Evolutionary conservation across 2,888 invertebrate genomes (phyloP).

Genomic region (Drosophila tripunctata): DNA sequence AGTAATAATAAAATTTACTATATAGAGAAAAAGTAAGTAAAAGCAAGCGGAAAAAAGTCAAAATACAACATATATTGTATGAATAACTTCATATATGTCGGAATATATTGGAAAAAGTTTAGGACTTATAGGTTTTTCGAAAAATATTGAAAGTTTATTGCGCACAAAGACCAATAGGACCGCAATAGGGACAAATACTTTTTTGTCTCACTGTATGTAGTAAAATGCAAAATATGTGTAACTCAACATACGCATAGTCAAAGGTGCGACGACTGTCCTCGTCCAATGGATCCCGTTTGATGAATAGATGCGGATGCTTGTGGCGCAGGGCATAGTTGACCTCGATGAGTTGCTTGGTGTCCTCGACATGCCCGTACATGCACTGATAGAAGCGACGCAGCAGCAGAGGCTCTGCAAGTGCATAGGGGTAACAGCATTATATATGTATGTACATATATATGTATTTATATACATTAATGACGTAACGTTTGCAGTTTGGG

Average conservation of each 20-base stretch:
- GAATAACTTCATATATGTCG: too few species aligned
- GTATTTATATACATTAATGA: conserved; percentile 35
- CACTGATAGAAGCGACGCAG: conserved; percentile 78
- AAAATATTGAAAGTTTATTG: too few species aligned
- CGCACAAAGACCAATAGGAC: too few species aligned
- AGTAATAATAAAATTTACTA: too few species aligned
- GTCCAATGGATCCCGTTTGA: conserved; percentile 84
- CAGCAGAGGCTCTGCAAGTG: conserved; percentile 72
- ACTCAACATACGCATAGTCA: conserved; percentile 71
- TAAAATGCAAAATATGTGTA: neutral
- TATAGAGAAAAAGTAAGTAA: too few species aligned
- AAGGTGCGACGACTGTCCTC: conserved; percentile 69
- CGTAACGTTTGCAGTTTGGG: conserved; percentile 47
- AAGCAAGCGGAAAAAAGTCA: too few species aligned
- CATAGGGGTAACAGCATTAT: conserved; percentile 3
- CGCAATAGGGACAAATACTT: too few species aligned
- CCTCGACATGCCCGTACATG: conserved; percentile 73
- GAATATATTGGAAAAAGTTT: too few species aligned
- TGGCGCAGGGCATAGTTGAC: conserved; percentile 85
- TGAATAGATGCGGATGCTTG: conserved; percentile 85
- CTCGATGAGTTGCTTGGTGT: conserved; percentile 76
- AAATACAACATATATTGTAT: too few species aligned
- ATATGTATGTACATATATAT: neutral
- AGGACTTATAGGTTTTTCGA: too few species aligned
- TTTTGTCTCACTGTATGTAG: neutral